A percentile compares a stretch with the other conserved stretches of the same genome.
phyloP scores from a whole-genome alignment of 2,113 vertebrate species.

The Heliornis fulica region DNA sequence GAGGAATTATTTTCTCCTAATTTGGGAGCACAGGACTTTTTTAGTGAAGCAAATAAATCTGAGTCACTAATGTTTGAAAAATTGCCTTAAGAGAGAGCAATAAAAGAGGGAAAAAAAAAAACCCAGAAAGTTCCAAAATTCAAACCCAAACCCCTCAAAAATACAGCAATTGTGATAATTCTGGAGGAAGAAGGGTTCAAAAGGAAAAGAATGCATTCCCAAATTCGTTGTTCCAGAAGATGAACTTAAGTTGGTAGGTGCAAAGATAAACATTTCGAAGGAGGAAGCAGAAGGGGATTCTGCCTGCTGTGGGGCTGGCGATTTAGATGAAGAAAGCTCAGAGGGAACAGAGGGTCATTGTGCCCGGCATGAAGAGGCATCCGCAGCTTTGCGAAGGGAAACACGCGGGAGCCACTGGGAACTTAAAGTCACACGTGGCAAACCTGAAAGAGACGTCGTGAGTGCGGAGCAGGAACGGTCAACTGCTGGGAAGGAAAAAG shows the following conservation, averaged over 20 bases:
- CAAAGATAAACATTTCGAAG: constrained; percentile 26
- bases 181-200: constrained; percentile 23
- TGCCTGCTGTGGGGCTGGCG: background rate
- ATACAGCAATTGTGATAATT: constrained; percentile 2
- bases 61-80: constrained; percentile 46
- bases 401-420: constrained; percentile 7
- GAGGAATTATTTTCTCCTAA: constrained; percentile 48
- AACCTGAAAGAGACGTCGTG: constrained; percentile 50
- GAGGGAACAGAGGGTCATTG: constrained; percentile 17
- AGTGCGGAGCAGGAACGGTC: constrained; percentile 31
- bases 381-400: background rate
- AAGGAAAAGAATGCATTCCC: constrained; percentile 17
- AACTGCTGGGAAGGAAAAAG: rapidly evolving
- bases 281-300: constrained; percentile 12
- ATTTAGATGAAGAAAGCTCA: background rate
- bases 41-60: background rate
- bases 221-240: constrained; percentile 2
- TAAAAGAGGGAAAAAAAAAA: background rate
- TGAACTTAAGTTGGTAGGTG: background rate
- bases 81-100: background rate
- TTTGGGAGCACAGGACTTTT: constrained; percentile 45
- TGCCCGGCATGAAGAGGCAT: constrained; percentile 59
- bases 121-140: no score
- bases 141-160: background rate
- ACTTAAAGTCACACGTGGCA: constrained; percentile 16